Percentiles rank a stretch among this genome's conserved stretches.
These are phyloP conservation scores for Australoheros facetus DNA, from an alignment of 2,797 vertebrate species.

Conservation along the genomic window DNA sequence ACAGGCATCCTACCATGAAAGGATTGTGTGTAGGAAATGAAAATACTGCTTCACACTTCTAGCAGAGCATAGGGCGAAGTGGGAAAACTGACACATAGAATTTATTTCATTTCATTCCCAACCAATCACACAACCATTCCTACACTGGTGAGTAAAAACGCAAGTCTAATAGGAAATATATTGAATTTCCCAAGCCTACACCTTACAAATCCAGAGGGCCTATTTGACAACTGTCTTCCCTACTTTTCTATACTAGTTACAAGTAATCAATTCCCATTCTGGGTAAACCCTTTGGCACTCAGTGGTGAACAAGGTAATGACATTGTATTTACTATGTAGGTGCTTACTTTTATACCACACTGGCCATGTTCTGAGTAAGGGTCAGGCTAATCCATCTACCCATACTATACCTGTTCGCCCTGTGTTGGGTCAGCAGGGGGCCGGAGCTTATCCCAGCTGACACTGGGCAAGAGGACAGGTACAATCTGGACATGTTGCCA, in stretches of 20 bases:
- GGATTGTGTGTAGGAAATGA: not conserved
- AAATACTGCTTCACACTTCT: constrained; percentile 3
- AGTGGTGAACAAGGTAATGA: not conserved
- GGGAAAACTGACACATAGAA: not conserved
- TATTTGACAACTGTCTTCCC: not conserved
- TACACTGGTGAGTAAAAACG: not conserved
- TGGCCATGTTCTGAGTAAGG: not conserved
- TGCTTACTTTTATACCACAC: not conserved
- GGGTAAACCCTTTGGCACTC: not conserved
- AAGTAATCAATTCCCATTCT: not conserved
- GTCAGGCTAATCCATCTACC: not conserved
- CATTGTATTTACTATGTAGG: not conserved
- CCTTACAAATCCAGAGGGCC: not conserved
- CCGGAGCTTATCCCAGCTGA: not conserved
- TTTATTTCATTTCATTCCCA: not conserved
- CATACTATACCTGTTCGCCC: not conserved
- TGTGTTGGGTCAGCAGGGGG: not conserved
- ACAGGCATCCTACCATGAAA: not conserved
- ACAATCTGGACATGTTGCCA: not conserved
- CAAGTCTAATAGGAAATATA: not conserved
- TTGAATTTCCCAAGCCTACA: not conserved
- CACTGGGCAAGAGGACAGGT: not conserved
- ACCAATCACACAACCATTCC: not conserved
- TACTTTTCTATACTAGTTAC: not conserved
- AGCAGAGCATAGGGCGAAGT: not conserved